Evolutionary conservation across 2,888 invertebrate genomes (phyloP).

Genomic region (Ischnus inquisitorius): DNA sequence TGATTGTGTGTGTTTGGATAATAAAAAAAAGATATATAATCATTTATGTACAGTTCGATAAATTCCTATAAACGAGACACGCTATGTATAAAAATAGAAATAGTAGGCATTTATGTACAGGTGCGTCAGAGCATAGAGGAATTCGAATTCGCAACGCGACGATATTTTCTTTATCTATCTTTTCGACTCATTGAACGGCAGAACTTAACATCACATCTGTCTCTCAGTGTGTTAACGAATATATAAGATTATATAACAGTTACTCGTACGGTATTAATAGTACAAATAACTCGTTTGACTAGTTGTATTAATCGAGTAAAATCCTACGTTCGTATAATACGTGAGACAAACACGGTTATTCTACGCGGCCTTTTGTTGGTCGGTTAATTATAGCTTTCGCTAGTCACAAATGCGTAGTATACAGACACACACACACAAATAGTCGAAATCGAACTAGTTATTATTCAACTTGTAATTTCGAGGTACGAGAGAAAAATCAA

Average conservation of each 20-base stretch:
- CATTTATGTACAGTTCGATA: constrained; percentile 49
- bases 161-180: not conserved
- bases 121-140: constrained; percentile 54
- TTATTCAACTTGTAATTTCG: constrained; percentile 30
- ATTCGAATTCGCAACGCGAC: constrained; percentile 19
- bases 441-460: constrained; percentile 54
- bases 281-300: constrained; percentile 56
- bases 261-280: constrained; percentile 77
- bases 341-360: constrained; percentile 82
- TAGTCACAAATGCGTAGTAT: constrained; percentile 83
- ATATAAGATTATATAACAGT: constrained; percentile 79
- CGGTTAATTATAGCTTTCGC: constrained; percentile 77
- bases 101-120: constrained; percentile 63
- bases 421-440: constrained; percentile 79
- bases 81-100: constrained; percentile 44
- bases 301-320: constrained; percentile 57
- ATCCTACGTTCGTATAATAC: constrained; percentile 75
- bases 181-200: not conserved
- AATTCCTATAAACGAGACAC: constrained; percentile 52
- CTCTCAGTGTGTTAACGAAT: constrained; percentile 83
- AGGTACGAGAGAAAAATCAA: constrained; percentile 11
- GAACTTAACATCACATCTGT: constrained; percentile 82
- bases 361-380: constrained; percentile 79
- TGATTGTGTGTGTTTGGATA: constrained; percentile 39
- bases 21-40: constrained; percentile 54